Conservation (phyloP, 2,888 invertebrate species). For the Itoplectis maculator region DNA sequence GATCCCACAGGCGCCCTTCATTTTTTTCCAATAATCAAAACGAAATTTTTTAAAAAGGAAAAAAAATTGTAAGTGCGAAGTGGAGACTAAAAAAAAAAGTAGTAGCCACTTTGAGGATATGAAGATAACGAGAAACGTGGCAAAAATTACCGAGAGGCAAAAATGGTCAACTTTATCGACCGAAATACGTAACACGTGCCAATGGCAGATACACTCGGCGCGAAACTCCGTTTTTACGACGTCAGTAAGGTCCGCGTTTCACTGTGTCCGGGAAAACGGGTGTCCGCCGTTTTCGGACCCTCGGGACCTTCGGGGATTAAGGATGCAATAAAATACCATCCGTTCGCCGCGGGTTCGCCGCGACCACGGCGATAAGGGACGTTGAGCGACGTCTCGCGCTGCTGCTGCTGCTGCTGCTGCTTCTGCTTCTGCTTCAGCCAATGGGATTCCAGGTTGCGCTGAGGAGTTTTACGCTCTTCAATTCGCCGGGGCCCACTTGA, state of each 20-base stretch:
- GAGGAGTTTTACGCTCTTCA: slow-evolving; percentile 45
- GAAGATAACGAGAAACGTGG: neutral
- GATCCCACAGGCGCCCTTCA: slow-evolving; percentile 1
- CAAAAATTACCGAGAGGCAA: neutral
- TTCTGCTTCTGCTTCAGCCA: slow-evolving; percentile 3
- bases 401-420: too few species aligned
- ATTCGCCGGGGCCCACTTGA: slow-evolving; percentile 54
- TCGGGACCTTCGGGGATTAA: slow-evolving; percentile 16
- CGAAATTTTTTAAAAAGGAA: neutral
- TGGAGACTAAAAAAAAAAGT: slow-evolving; percentile 4
- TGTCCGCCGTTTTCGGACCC: slow-evolving; percentile 10
- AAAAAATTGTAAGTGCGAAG: neutral
- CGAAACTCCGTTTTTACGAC: neutral
- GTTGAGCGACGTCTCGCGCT: slow-evolving; percentile 7
- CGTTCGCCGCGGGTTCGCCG: slow-evolving; percentile 21
- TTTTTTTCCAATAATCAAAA: neutral
- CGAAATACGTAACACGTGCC: neutral
- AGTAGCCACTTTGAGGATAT: too few species aligned
- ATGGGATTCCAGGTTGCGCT: neutral
- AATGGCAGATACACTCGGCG: neutral
- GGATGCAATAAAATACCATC: slow-evolving; percentile 54
- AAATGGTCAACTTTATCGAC: neutral
- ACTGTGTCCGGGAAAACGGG: slow-evolving; percentile 11
- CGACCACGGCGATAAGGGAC: slow-evolving; percentile 44
- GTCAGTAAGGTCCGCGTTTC: neutral